A percentile compares a stretch with the other conserved stretches of the same genome.
Conservation (phyloP, 2,888 invertebrate genomes). For the Onthophagus sagittarius region DNA sequence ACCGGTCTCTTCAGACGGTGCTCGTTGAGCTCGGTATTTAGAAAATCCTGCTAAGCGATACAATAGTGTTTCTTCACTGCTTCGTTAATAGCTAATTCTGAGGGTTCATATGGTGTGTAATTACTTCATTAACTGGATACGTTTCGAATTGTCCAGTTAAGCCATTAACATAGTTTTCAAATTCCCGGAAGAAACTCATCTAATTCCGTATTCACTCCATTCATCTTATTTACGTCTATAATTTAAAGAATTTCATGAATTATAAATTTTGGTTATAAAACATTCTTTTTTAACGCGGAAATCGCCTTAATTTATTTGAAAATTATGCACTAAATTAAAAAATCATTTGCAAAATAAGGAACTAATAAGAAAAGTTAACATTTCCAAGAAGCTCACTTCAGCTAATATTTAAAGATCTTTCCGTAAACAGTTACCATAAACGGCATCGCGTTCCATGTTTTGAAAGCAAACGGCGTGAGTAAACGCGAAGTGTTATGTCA, state of each 20-base stretch:
- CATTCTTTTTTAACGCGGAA: background rate
- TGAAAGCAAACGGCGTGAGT: conserved; percentile 1
- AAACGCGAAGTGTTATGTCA: conserved; percentile 20
- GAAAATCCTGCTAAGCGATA: background rate
- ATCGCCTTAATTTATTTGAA: background rate
- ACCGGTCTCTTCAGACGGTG: background rate
- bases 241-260: background rate
- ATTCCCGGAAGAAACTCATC: background rate
- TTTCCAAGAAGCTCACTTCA: background rate
- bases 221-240: background rate
- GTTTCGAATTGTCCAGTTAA: background rate
- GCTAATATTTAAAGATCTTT: background rate
- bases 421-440: background rate
- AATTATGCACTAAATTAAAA: background rate
- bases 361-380: background rate
- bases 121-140: background rate
- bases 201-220: background rate
- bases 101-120: background rate
- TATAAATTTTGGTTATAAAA: background rate
- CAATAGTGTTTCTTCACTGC: background rate
- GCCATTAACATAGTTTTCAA: background rate
- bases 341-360: background rate
- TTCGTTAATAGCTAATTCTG: background rate
- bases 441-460: background rate
- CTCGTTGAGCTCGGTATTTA: background rate